Evolutionary conservation across 2,797 vertebrate species (phyloP).

Genomic region (Mormyrops boulengeri): DNA sequence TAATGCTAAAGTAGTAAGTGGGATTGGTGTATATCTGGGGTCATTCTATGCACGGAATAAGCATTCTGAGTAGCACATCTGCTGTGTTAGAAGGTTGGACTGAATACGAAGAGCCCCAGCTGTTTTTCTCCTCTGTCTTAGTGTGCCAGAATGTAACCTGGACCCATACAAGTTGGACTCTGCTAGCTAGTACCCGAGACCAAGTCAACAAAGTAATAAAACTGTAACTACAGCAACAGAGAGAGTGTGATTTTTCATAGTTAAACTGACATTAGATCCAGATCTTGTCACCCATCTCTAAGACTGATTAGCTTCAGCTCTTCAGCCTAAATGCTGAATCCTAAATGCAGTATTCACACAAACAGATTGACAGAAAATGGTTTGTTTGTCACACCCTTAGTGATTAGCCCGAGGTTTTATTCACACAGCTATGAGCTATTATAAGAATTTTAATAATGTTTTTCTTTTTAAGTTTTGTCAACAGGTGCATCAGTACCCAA

Average conservation of each 20-base stretch:
- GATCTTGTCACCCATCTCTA: background rate
- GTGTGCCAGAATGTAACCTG: background rate
- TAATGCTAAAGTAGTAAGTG: background rate
- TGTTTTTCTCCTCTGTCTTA: background rate
- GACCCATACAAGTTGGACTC: background rate
- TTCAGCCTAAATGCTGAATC: background rate
- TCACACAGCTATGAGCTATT: background rate
- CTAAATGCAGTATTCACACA: background rate
- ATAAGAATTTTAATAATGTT: background rate
- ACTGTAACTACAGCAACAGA: background rate
- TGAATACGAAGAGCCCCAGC: background rate
- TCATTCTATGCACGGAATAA: background rate
- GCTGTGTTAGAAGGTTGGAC: background rate
- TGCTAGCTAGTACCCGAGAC: background rate
- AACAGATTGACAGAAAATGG: background rate
- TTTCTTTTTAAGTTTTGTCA: background rate
- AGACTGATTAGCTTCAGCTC: background rate
- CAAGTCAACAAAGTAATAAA: constrained; percentile 6
- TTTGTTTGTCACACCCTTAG: background rate
- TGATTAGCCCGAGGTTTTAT: background rate
- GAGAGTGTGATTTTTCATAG: background rate
- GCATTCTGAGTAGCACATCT: background rate
- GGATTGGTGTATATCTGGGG: background rate
- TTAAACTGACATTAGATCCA: background rate
- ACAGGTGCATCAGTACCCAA: background rate